These are phyloP conservation scores for Cryptophagus acutangulus DNA, from an alignment of 2,888 invertebrate genomes.

Conservation along the genomic window DNA sequence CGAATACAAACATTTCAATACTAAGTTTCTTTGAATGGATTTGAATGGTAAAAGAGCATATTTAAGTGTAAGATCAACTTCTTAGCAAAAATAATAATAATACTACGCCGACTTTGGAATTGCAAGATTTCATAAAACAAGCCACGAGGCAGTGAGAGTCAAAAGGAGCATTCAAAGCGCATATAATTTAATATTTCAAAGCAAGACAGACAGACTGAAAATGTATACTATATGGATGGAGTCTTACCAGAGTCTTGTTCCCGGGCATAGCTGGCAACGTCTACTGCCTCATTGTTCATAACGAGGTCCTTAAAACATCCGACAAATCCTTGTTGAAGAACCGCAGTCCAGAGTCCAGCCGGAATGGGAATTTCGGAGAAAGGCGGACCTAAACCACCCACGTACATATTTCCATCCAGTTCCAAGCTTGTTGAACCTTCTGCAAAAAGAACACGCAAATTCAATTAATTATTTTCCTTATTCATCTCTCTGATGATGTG, in stretches of 20 bases:
- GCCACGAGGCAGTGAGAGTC: no score
- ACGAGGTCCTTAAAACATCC: constrained; percentile 89
- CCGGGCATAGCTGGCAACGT: constrained; percentile 81
- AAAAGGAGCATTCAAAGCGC: no score
- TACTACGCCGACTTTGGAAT: not conserved
- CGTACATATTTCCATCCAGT: constrained; percentile 79
- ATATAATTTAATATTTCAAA: constrained; percentile 12
- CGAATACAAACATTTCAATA: no score
- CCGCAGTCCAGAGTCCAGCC: constrained; percentile 85
- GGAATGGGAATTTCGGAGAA: constrained; percentile 75
- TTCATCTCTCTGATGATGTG: not conserved
- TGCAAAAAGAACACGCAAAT: constrained; percentile 38
- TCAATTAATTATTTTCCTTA: constrained; percentile 8
- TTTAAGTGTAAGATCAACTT: not conserved
- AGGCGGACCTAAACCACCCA: constrained; percentile 82
- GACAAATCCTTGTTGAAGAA: constrained; percentile 84
- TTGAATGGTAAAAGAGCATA: no score
- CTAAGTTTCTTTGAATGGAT: no score
- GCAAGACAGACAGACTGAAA: constrained; percentile 8
- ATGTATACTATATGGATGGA: not conserved
- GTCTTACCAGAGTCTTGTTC: constrained; percentile 80
- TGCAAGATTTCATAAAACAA: constrained; percentile 1
- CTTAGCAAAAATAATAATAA: not conserved
- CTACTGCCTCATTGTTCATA: constrained; percentile 81
- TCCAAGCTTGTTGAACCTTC: constrained; percentile 85